Base-by-base conservation (phyloP, 2,113 vertebrate genomes). In the Pica pica region DNA sequence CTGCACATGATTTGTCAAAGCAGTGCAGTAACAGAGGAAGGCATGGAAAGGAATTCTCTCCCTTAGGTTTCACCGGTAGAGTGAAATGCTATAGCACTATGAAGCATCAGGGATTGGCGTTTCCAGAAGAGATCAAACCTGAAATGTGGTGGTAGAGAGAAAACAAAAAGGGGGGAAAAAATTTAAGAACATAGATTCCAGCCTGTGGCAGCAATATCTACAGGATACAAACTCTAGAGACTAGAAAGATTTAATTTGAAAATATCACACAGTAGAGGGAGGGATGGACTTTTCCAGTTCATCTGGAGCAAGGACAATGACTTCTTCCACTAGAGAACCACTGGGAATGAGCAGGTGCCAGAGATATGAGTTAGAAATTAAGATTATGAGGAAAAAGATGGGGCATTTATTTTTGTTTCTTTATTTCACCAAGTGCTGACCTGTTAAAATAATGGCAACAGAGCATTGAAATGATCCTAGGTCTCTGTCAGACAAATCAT, bases 391-490 rank as follows among this genome's bases (percentile, higher is more conserved):
- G 42, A 82, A 24, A 9, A 75, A 47, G 83, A 60, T 17, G 18
- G 39, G 79, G 46, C 3, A 2, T 95, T 95, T 89, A 74, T 73
- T 95, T 95, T 76, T 92, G 31, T 67, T 79, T 94, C 55, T 73
- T 77, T 81, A 74, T 92, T 93, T 93, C 88, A 85, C 69, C 35
- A 61, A 35, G 63, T 57, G 55, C 41, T 49, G 53, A 94, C 83
- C 96, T 97, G 96, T 96, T 97, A 86, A 95, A 96, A 94, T 96
- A 96, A 96, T 93, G 77, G 93, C 85, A 90, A 52, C 68, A 57
- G 13, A 49, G 84, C 94, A 96, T 83, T 93, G 97, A 97, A 98
- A 95, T 30, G 31, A 97, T 98, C 97, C 97, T 82, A 90, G 96
- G 95, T 97, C 96, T 75, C 95, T 91, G 87, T 86, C 78, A 94